Conservation (phyloP, 2,888 invertebrate genomes). For the Silvanus unidentatus region DNA sequence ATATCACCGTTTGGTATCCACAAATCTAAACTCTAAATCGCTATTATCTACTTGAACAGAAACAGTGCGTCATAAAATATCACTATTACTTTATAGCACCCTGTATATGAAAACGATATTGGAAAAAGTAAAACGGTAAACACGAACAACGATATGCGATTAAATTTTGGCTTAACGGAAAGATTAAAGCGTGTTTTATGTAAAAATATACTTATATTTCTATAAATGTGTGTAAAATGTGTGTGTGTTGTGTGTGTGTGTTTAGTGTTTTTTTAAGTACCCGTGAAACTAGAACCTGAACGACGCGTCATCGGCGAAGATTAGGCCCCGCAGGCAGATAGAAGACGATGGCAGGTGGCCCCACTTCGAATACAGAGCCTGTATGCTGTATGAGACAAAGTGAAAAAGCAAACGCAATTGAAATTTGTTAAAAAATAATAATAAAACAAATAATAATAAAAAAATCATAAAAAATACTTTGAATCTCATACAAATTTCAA, state of each 20-base stretch:
- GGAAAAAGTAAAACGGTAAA: no score
- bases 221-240: constrained; percentile 1
- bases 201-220: no score
- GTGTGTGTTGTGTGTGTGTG: constrained; percentile 20
- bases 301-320: constrained; percentile 47
- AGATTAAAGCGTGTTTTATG: no score
- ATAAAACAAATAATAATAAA: constrained; percentile 1
- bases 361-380: constrained; percentile 49
- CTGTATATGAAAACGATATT: no score
- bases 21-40: no score
- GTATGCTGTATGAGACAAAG: constrained; percentile 50
- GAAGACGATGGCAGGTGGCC: constrained; percentile 48
- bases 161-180: no score
- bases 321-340: constrained; percentile 51
- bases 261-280: constrained; percentile 45
- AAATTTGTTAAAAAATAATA: constrained; percentile 24
- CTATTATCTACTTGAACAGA: no score
- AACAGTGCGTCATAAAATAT: no score
- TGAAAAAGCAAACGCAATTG: constrained; percentile 44
- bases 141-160: no score
- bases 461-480: constrained; percentile 20
- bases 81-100: no score
- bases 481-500: constrained; percentile 32
- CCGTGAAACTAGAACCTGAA: constrained; percentile 48
- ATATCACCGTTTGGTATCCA: no score